phyloP scores from a whole-genome alignment of 2,888 invertebrate species.

The Eupithecia insigniata region DNA sequence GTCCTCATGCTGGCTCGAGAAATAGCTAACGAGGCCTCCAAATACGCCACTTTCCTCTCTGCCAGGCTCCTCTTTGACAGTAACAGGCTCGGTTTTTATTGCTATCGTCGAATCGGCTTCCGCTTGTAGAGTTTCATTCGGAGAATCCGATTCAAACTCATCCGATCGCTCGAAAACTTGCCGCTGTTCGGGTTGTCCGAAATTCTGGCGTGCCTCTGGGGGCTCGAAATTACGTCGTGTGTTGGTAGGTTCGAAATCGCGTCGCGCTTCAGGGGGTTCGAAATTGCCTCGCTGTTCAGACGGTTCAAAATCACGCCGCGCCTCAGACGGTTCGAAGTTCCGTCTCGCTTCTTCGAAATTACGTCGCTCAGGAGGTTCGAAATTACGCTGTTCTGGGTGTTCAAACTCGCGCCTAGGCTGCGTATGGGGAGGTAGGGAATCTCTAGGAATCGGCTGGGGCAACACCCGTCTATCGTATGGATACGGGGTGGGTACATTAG shows the following conservation, averaged over 20 bases:
- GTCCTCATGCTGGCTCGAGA: conserved; percentile 94
- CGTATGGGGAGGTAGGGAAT: conserved; percentile 34
- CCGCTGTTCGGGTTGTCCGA: conserved; percentile 4
- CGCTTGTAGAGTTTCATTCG: conserved; percentile 30
- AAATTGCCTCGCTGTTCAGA: conserved; percentile 1
- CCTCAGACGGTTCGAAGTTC: conserved; percentile 7
- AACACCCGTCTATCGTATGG: conserved; percentile 40
- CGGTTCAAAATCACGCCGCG: conserved; percentile 11
- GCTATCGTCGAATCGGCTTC: conserved; percentile 36
- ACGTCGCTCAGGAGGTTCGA: conserved; percentile 8
- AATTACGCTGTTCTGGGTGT: conserved; percentile 14
- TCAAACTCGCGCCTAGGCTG: conserved; percentile 9
- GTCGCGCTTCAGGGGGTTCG: conserved; percentile 22
- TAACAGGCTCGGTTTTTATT: conserved; percentile 27
- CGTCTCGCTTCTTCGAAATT: conserved; percentile 9
- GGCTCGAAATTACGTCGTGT: conserved; percentile 20
- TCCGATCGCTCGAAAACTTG: not conserved
- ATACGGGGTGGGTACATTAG: conserved; percentile 41
- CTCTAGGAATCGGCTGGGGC: conserved; percentile 33
- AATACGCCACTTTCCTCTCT: conserved; percentile 89
- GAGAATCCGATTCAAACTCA: conserved; percentile 21
- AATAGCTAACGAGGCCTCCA: conserved; percentile 95
- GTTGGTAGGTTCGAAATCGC: conserved; percentile 12
- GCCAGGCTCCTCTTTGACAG: conserved; percentile 41
- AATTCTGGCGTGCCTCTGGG: not conserved